Evolutionary conservation across 2,888 invertebrate genomes (phyloP).

Genomic region (Poecilus cupreus): DNA sequence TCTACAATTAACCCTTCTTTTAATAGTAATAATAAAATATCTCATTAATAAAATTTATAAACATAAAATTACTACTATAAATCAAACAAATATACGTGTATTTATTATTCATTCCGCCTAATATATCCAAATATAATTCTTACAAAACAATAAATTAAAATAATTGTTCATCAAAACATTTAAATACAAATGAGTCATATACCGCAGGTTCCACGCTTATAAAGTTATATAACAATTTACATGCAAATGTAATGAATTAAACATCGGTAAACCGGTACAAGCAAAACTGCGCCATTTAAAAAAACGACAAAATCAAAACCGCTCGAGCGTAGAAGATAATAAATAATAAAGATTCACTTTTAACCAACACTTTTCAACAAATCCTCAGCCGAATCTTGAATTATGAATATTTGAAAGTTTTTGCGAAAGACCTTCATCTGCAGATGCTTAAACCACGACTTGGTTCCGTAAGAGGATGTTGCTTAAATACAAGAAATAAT

Average conservation of each 20-base stretch:
- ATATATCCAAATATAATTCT: neutral
- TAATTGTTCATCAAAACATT: neutral
- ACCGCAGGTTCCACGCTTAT: neutral
- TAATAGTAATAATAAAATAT: conserved; percentile 15
- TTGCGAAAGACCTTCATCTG: conserved; percentile 33
- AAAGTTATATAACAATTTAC: neutral
- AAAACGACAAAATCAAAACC: neutral
- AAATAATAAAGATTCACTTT: conserved; percentile 11
- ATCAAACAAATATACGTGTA: conserved; percentile 5
- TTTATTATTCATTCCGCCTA: neutral
- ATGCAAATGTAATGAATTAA: conserved; percentile 25
- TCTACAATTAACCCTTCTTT: too few species aligned
- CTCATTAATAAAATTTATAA: neutral
- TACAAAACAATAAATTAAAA: neutral
- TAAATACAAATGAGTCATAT: conserved; percentile 1
- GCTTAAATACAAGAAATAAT: conserved; percentile 26
- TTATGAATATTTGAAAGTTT: conserved; percentile 37
- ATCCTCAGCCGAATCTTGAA: neutral
- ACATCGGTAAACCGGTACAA: conserved; percentile 13
- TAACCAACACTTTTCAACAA: conserved; percentile 4
- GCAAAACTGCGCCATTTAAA: conserved; percentile 18
- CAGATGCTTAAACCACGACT: conserved; percentile 20
- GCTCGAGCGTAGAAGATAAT: neutral
- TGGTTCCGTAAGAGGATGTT: conserved; percentile 49
- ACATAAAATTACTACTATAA: neutral